These are phyloP conservation scores for Emydura subglobosa DNA, from an alignment of 2,113 vertebrate species.

Conservation along the genomic window DNA sequence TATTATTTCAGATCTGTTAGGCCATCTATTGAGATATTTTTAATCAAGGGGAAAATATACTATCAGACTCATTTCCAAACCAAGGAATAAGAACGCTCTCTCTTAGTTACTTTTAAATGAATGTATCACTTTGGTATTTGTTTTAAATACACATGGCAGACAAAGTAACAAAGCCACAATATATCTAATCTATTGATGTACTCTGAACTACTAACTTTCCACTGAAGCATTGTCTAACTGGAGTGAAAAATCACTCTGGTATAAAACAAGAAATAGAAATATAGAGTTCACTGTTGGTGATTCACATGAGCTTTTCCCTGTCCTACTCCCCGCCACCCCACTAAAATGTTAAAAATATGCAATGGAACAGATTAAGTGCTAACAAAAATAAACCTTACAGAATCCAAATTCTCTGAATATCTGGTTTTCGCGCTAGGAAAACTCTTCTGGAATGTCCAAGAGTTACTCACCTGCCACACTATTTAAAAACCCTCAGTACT, in stretches of 20 bases:
- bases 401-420: background rate
- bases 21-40: background rate
- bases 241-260: background rate
- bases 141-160: background rate
- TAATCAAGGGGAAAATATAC: slow-evolving; percentile 4
- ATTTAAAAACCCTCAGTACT: background rate
- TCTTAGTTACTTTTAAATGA: background rate
- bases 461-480: background rate
- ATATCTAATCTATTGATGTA: background rate
- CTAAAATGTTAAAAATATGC: background rate
- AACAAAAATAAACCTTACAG: background rate
- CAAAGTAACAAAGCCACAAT: background rate
- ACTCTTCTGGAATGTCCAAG: background rate
- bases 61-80: slow-evolving; percentile 6
- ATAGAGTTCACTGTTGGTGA: background rate
- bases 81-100: background rate
- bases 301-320: background rate
- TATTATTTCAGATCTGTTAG: background rate
- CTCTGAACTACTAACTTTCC: background rate
- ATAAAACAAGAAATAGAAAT: background rate
- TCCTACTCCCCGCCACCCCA: background rate
- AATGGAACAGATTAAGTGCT: background rate
- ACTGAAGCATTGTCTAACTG: background rate
- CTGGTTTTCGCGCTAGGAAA: background rate
- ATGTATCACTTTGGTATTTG: background rate